Base-by-base conservation (phyloP, 2,797 vertebrate species). In the Phrynocephalus forsythii region DNA sequence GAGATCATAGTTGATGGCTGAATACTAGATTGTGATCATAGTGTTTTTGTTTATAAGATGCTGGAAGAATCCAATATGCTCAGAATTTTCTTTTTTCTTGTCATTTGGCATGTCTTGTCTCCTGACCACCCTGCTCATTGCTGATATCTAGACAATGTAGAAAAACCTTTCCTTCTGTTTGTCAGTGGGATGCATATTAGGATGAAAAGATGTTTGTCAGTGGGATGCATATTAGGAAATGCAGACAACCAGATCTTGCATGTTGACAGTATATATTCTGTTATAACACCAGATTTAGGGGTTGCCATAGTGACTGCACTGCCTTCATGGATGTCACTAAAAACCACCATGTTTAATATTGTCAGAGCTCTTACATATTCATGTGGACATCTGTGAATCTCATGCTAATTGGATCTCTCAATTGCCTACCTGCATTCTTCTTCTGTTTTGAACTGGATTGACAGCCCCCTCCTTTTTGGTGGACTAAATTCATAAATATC, bases 271-370 rank as follows among this genome's bases (percentile, higher is more conserved):
- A 67, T 85, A 81, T 68, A 24, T 85, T n/a, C 10, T n/a, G 69
- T 71, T 52, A 18, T 38, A 68, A 8, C 60, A 68, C 71, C 30
- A 81, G 78, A 81, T 81, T 76, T n/a, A 85, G 48, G 67, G 60
- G 83, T 88, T 88, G 60, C 60, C 87, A 88, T 85, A 76, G 87
- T 68, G 81, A 88, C 69, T 38, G 44, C 60, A 56, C 44, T 88
- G 78, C 56, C 75, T 80, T 76, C 30, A 44, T 38, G 30, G 77
- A 60, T 81, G 71, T 44, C 10, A 60, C 71, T 75, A 7, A 44
- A 20, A 81, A n/a, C 71, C 28, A 69, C 44, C 11, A 56, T 50
- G 52, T 85, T 68, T 81, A 76, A 84, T 68, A 81, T 44, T 85
- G 44, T 76, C 38, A 33, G 50, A 85, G 68, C 69, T 82, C 28